phyloP scores from a whole-genome alignment of 2,797 vertebrate species.

The Centropyge bicolor region DNA sequence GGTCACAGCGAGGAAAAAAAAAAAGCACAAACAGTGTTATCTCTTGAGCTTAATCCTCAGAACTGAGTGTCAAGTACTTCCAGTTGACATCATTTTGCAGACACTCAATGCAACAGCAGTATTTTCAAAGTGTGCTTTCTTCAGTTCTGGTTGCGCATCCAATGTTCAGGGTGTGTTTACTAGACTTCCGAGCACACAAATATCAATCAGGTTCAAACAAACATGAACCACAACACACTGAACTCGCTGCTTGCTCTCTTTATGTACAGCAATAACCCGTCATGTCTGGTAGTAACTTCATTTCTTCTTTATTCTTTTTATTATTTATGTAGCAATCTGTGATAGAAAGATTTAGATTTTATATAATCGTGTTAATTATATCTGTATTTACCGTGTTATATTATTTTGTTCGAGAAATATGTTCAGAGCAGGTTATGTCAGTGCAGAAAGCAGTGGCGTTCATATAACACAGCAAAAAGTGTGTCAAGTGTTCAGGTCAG shows the following conservation, averaged over 20 bases:
- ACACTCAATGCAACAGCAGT: constrained; percentile 26
- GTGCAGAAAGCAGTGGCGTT: background rate
- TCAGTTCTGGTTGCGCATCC: constrained; percentile 14
- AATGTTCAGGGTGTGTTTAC: constrained; percentile 12
- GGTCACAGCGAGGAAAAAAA: constrained; percentile 26
- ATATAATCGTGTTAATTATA: too few relatives aligned
- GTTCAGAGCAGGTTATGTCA: too few relatives aligned
- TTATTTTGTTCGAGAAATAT: too few relatives aligned
- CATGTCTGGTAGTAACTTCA: background rate
- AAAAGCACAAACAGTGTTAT: constrained; percentile 19
- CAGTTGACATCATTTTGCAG: constrained; percentile 49
- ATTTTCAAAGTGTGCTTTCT: constrained; percentile 37
- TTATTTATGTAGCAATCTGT: too few relatives aligned
- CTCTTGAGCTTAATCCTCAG: constrained; percentile 32
- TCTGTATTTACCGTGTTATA: too few relatives aligned
- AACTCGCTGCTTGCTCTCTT: constrained; percentile 3
- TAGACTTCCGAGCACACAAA: constrained; percentile 2
- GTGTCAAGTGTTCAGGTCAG: background rate
- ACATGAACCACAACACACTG: background rate
- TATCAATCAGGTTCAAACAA: constrained; percentile 25
- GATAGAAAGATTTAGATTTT: too few relatives aligned
- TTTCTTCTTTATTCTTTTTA: background rate
- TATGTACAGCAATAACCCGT: background rate
- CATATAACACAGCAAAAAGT: background rate
- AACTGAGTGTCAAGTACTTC: constrained; percentile 42